Evolutionary conservation across 2,797 vertebrate species (phyloP).

Genomic region (Pseudotriccus pelzelni): DNA sequence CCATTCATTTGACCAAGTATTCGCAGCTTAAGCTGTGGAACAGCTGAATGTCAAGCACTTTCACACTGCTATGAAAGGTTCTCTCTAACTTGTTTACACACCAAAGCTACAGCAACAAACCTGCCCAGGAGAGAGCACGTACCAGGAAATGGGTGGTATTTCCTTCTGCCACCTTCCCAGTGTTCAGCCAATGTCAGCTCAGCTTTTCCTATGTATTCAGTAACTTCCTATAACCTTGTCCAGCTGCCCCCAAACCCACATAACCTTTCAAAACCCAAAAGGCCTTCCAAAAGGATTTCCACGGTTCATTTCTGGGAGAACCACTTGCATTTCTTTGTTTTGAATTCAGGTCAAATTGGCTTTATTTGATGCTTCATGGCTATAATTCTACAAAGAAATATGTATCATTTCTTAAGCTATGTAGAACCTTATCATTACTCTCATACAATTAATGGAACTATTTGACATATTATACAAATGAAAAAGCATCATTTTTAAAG

Average conservation of each 20-base stretch:
- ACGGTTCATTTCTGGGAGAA: neutral
- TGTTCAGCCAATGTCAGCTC: neutral
- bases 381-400: neutral
- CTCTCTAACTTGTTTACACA: neutral
- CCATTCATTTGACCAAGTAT: neutral
- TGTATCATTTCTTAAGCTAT: neutral
- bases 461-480: neutral
- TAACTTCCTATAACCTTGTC: neutral
- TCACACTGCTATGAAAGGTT: neutral
- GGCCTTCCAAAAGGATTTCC: neutral
- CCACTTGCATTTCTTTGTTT: neutral
- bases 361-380: neutral
- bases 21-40: neutral
- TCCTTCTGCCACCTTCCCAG: neutral
- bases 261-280: neutral
- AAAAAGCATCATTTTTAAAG: neutral
- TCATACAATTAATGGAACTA: neutral
- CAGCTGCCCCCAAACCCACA: neutral
- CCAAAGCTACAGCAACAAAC: neutral
- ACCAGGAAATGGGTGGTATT: neutral
- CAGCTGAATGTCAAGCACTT: neutral
- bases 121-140: accelerated
- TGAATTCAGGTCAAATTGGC: neutral
- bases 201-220: neutral
- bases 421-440: neutral